Conservation (phyloP, 2,888 invertebrate genomes). For the Bursaphelenchus okinawaensis region DNA sequence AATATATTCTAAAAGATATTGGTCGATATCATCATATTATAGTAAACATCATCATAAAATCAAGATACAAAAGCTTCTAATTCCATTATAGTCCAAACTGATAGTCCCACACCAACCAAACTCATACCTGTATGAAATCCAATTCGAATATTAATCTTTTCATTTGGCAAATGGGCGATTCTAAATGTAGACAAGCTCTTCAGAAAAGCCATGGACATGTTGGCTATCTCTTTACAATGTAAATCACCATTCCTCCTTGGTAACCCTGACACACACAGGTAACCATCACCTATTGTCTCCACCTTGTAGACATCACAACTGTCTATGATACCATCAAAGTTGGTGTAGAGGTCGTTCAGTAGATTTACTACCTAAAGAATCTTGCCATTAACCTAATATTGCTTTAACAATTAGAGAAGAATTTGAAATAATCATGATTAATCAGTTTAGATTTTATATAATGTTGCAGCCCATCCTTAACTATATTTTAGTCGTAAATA, state of each 20-base stretch:
- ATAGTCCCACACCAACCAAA: neutral
- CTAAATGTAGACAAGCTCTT: slow-evolving; percentile 24
- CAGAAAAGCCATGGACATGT: slow-evolving; percentile 41
- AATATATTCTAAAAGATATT: no score
- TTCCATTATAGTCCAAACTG: neutral
- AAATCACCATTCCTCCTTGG: slow-evolving; percentile 46
- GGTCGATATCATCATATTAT: no score
- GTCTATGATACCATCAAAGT: slow-evolving; percentile 33
- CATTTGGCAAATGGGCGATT: slow-evolving; percentile 45
- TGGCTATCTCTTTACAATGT: slow-evolving; percentile 44
- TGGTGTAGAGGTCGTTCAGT: slow-evolving; percentile 48
- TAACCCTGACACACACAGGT: slow-evolving; percentile 37
- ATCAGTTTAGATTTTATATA: no score
- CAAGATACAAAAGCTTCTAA: no score
- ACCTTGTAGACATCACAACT: slow-evolving; percentile 25
- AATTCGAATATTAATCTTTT: slow-evolving; percentile 45
- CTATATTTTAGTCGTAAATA: no score
- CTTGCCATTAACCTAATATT: no score
- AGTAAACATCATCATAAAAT: no score
- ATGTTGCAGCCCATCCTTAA: no score
- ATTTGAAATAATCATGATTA: no score
- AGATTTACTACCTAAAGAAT: slow-evolving; percentile 33
- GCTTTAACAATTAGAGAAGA: no score
- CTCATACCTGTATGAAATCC: slow-evolving; percentile 44
- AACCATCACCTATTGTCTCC: slow-evolving; percentile 19